Base-by-base conservation (phyloP, 2,113 vertebrate genomes). In the Pampusana beccarii region DNA sequence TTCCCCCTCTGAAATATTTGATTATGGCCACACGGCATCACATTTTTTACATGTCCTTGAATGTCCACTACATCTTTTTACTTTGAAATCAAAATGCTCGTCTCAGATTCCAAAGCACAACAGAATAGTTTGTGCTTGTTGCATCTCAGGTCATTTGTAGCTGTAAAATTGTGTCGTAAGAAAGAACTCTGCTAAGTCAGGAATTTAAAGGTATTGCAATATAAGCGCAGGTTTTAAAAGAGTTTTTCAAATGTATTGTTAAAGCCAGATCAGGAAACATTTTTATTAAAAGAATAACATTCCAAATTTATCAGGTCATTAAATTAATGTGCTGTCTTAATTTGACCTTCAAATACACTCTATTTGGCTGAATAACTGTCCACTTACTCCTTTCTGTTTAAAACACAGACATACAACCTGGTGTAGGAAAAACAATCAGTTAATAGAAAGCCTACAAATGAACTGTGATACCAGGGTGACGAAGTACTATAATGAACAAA, bases 251-350 rank as follows among this genome's bases (percentile, higher is more conserved):
- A 73, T 70, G 10, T 54, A 72, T 6, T 60, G 7, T 77, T 78
- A 42, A 73, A 95, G 16, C 50, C 36, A 65, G 48, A 64, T 75
- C 7, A 87, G 81, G 88, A 93, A 15, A 95, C 44, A 75, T 73
- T 79, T 92, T 94, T 90, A 92, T 86, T 38, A 91, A 54, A 89
- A 91, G 9, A 83, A 94, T 38, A 57, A 44, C 33, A 80, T 0
- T 82, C 19, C 24, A 80, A 31, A 89, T 94, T 96, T 92, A 88
- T 73, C 73, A 95, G 58, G 33, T 78, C 86, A 79, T 36, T n/a
- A 95, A 92, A 85, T 20, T 66, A 90, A 58, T 25, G 7, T n/a
- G 7, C 23, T 7, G 17, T 60, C 72, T 24, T 80, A 85, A 93
- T 88, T 66, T 92, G 71, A 88, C 65, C 71, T 95, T 88, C 67